Conservation (phyloP, 2,113 vertebrate species). For the Oceanites oceanicus region DNA sequence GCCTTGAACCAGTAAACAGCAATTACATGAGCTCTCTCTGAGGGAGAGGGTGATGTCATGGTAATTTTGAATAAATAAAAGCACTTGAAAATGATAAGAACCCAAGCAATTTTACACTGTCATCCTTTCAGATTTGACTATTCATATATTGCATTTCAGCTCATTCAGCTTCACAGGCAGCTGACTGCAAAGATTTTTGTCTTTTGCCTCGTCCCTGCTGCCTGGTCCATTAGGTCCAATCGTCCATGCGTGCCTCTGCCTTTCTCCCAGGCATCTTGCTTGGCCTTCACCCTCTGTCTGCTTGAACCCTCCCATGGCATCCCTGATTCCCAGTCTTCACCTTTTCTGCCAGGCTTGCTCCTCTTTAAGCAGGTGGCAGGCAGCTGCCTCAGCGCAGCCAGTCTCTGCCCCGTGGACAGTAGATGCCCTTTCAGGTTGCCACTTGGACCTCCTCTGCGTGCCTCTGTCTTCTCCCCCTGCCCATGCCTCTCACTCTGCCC, state of each 20-base stretch:
- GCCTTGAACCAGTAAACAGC: conserved; percentile 34
- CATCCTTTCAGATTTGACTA: conserved; percentile 17
- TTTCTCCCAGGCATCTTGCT: neutral
- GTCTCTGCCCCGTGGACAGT: neutral
- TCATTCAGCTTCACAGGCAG: neutral
- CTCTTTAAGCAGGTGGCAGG: neutral
- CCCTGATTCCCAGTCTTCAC: fast-evolving
- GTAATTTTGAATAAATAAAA: conserved; percentile 45
- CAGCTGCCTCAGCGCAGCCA: neutral
- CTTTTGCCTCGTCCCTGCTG: neutral
- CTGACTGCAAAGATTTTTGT: neutral
- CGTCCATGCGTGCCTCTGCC: fast-evolving
- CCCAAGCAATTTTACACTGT: neutral
- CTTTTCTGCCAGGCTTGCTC: neutral
- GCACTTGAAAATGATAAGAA: conserved; percentile 26
- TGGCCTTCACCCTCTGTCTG: neutral
- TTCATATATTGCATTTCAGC: neutral
- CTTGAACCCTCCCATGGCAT: neutral
- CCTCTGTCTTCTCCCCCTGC: neutral
- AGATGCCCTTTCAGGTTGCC: neutral
- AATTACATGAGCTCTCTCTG: neutral
- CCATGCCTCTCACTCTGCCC: neutral
- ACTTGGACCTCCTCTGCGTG: neutral
- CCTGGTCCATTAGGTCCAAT: neutral
- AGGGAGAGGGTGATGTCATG: conserved; percentile 30